Evolutionary conservation across 1,140 invertebrate genomes (phyloP).

Genomic region (Galleria mellonella): DNA sequence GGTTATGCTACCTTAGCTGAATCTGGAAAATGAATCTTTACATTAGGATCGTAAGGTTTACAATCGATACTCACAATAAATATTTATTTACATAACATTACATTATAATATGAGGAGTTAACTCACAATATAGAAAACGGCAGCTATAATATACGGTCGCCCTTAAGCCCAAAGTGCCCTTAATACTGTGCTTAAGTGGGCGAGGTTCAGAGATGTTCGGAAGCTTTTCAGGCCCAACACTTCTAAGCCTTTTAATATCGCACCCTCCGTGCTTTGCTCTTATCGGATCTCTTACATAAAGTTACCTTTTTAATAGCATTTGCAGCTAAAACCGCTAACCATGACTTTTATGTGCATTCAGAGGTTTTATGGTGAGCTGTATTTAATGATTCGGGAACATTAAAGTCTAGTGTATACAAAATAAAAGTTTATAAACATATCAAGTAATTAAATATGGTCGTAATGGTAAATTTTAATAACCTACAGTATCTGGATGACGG

Average conservation of each 20-base stretch:
- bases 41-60: too few relatives aligned
- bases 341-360: background rate
- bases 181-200: conserved; percentile 71
- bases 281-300: conserved; percentile 41
- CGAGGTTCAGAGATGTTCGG: conserved; percentile 65
- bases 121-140: conserved; percentile 24
- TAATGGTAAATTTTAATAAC: too few relatives aligned
- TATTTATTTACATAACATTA: too few relatives aligned
- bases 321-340: conserved; percentile 17
- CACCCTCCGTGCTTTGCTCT: conserved; percentile 38
- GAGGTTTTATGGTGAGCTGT: too few relatives aligned
- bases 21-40: too few relatives aligned
- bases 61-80: too few relatives aligned
- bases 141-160: conserved; percentile 52
- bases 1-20: too few relatives aligned
- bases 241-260: conserved; percentile 71
- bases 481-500: too few relatives aligned
- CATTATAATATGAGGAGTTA: background rate
- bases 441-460: too few relatives aligned
- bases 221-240: conserved; percentile 67
- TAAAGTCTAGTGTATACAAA: too few relatives aligned
- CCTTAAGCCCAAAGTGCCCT: conserved; percentile 61
- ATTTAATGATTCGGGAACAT: too few relatives aligned
- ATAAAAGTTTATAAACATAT: too few relatives aligned
- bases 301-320: conserved; percentile 47